Evolutionary conservation across 1,140 invertebrate genomes (phyloP).

Genomic region (Epicauta chinensis): DNA sequence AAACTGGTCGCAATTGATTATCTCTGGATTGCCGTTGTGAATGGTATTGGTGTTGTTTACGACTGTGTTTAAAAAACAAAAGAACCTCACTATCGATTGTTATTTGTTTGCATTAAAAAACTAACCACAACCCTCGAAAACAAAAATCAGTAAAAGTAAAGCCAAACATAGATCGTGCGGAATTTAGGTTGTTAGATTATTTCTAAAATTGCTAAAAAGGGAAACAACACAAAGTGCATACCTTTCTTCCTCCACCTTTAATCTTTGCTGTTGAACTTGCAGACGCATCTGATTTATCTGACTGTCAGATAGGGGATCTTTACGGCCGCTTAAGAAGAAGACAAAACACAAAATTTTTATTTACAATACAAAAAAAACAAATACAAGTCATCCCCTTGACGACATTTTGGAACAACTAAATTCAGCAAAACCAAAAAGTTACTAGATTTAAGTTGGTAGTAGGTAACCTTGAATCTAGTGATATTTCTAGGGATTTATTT

Average conservation of each 20-base stretch:
- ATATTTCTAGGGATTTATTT: too few relatives aligned
- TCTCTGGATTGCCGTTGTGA: conserved; percentile 65
- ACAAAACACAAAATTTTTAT: conserved; percentile 13
- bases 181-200: too few relatives aligned
- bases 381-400: too few relatives aligned
- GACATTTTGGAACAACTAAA: too few relatives aligned
- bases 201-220: not conserved
- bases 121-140: not conserved
- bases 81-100: too few relatives aligned
- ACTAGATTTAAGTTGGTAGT: too few relatives aligned
- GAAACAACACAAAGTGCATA: conserved; percentile 44
- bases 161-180: too few relatives aligned
- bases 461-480: too few relatives aligned
- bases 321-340: conserved; percentile 28
- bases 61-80: conserved; percentile 45
- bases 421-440: too few relatives aligned
- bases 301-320: conserved; percentile 55
- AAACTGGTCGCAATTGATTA: conserved; percentile 58
- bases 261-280: conserved; percentile 62
- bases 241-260: conserved; percentile 66
- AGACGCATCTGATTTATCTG: conserved; percentile 66
- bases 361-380: conserved; percentile 9
- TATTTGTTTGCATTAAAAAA: not conserved
- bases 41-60: conserved; percentile 66
- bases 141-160: conserved; percentile 4